phyloP scores from a whole-genome alignment of 2,888 invertebrate genomes.

The Tryphoninae sp. region DNA sequence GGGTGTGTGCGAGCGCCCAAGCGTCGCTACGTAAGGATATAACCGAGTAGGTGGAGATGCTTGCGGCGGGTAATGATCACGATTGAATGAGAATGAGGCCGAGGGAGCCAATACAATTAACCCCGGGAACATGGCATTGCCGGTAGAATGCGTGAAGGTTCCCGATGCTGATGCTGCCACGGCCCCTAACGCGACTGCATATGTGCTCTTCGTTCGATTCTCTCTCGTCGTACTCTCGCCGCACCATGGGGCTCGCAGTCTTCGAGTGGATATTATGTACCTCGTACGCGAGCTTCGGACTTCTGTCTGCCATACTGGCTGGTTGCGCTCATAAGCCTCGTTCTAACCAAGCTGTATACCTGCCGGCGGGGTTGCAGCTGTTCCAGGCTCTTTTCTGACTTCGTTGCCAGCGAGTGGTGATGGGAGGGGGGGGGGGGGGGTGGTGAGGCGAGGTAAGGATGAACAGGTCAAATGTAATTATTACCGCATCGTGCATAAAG shows the following conservation, averaged over 20 bases:
- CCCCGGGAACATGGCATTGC: slow-evolving; percentile 76
- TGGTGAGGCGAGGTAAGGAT: slow-evolving; percentile 16
- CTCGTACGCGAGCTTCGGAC: not conserved
- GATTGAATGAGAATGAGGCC: slow-evolving; percentile 80
- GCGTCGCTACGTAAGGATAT: slow-evolving; percentile 69
- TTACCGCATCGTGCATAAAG: slow-evolving; percentile 70
- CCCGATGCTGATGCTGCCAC: slow-evolving; percentile 54
- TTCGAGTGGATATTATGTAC: slow-evolving; percentile 58
- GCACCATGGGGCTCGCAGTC: slow-evolving; percentile 18
- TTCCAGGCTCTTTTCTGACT: slow-evolving; percentile 60
- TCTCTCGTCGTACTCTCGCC: slow-evolving; percentile 48
- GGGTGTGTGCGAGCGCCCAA: slow-evolving; percentile 22
- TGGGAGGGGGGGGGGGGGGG: slow-evolving; percentile 1
- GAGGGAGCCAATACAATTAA: slow-evolving; percentile 79
- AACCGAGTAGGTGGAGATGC: slow-evolving; percentile 73
- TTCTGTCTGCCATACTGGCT: slow-evolving; percentile 18
- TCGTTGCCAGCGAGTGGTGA: slow-evolving; percentile 23
- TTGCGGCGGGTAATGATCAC: slow-evolving; percentile 78
- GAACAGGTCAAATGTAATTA: slow-evolving; percentile 69
- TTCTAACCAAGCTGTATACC: slow-evolving; percentile 48
- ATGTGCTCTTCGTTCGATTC: slow-evolving; percentile 42
- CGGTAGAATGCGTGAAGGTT: slow-evolving; percentile 70
- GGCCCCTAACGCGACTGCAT: slow-evolving; percentile 34
- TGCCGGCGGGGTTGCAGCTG: slow-evolving; percentile 65
- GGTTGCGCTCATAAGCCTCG: slow-evolving; percentile 53